Evolutionary conservation across 2,113 vertebrate species (phyloP).

Genomic region (Cyrtonyx montezumae): DNA sequence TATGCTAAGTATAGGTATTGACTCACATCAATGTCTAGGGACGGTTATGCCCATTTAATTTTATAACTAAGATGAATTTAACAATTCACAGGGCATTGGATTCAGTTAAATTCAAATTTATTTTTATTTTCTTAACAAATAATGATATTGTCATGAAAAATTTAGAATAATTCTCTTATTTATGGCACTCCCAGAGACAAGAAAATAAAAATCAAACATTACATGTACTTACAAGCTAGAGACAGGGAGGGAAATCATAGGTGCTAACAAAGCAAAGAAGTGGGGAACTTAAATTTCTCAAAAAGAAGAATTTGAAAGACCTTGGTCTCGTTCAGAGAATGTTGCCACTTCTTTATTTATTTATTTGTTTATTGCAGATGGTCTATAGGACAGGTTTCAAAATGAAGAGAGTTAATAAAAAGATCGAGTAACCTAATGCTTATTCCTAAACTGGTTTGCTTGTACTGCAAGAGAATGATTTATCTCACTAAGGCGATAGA

Average conservation of each 20-base stretch:
- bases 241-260: not conserved
- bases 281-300: not conserved
- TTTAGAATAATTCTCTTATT: not conserved
- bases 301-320: not conserved
- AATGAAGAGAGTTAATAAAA: not conserved
- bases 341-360: not conserved
- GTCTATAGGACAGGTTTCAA: not conserved
- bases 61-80: conserved; percentile 7
- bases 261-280: not conserved
- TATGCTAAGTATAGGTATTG: conserved; percentile 32
- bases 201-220: not conserved
- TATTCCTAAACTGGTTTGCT: not conserved
- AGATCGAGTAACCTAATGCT: not conserved
- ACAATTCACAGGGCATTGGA: not conserved
- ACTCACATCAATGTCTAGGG: not conserved
- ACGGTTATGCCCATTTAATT: conserved; percentile 3
- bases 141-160: not conserved
- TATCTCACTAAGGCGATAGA: not conserved
- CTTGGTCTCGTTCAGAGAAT: not conserved
- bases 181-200: not conserved
- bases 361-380: not conserved
- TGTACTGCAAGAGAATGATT: not conserved
- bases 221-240: not conserved
- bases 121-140: conserved; percentile 27
- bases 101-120: not conserved